A percentile compares a stretch with the other conserved stretches of the same genome.
phyloP scores from a whole-genome alignment of 2,113 vertebrate species.

The Elephantulus edwardii region DNA sequence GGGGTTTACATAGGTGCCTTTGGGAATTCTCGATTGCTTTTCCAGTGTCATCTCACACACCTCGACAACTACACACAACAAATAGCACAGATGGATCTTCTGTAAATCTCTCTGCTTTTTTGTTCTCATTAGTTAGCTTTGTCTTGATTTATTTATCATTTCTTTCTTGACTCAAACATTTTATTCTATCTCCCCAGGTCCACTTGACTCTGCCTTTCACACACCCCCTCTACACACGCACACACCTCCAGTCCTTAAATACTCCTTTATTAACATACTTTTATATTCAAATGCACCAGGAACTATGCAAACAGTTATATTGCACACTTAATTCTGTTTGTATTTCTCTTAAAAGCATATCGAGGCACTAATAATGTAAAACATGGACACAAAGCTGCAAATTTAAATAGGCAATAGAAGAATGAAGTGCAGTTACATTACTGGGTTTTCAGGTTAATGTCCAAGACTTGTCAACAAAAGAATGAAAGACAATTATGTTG shows the following conservation, averaged over 20 bases:
- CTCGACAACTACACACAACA: slow-evolving; percentile 60
- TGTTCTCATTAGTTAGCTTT: slow-evolving; percentile 60
- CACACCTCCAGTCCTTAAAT: neutral
- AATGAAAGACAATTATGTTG: slow-evolving; percentile 23
- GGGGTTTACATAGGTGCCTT: slow-evolving; percentile 68
- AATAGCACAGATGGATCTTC: slow-evolving; percentile 65
- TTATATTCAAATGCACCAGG: neutral
- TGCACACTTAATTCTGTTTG: neutral
- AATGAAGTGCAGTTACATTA: slow-evolving; percentile 37
- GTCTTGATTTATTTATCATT: slow-evolving; percentile 54
- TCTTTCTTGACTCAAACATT: neutral
- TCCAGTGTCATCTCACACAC: slow-evolving; percentile 62
- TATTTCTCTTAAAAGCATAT: neutral
- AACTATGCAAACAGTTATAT: neutral
- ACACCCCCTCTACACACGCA: neutral
- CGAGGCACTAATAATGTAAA: neutral
- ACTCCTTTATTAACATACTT: neutral
- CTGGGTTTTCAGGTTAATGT: slow-evolving; percentile 9
- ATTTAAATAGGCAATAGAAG: slow-evolving; percentile 3
- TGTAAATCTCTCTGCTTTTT: slow-evolving; percentile 30
- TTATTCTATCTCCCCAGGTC: neutral
- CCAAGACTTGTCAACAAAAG: slow-evolving; percentile 29
- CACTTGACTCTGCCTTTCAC: neutral
- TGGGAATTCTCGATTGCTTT: slow-evolving; percentile 79
- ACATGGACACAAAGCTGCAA: neutral